Evolutionary conservation across 2,888 invertebrate genomes (phyloP).

Genomic region (Dilophus febrilis): DNA sequence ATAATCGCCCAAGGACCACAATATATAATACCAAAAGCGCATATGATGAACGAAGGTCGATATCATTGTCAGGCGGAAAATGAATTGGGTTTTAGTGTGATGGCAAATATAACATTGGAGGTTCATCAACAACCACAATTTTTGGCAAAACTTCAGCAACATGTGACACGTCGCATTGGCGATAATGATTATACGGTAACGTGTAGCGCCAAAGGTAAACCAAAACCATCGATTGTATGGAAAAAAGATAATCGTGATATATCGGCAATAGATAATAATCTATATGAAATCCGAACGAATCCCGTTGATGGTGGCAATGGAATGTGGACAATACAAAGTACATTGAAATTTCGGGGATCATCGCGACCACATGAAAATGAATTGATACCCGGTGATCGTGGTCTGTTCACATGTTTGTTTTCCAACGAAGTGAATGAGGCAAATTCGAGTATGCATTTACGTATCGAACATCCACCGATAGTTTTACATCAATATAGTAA

Average conservation of each 20-base stretch:
- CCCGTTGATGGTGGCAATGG: constrained; percentile 60
- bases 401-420: constrained; percentile 73
- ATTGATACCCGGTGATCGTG: constrained; percentile 66
- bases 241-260: constrained; percentile 70
- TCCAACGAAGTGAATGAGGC: constrained; percentile 78
- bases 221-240: constrained; percentile 70
- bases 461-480: constrained; percentile 84
- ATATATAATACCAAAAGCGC: constrained; percentile 71
- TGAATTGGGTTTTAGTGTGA: constrained; percentile 71
- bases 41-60: constrained; percentile 69
- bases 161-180: constrained; percentile 61
- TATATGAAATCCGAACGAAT: constrained; percentile 68
- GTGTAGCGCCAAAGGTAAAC: constrained; percentile 79
- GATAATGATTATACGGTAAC: constrained; percentile 63
- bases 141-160: constrained; percentile 62
- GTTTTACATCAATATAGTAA: constrained; percentile 70
- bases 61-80: constrained; percentile 85
- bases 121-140: constrained; percentile 82
- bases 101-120: constrained; percentile 66
- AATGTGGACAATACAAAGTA: constrained; percentile 68
- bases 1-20: constrained; percentile 63
- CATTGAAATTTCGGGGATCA: constrained; percentile 61
- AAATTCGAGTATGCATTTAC: constrained; percentile 76
- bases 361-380: constrained; percentile 60
- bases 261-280: constrained; percentile 52